Evolutionary conservation across 2,888 invertebrate genomes (phyloP), one percentile per base, ranked within the genome.

Genomic region (Dioctria linearis): DNA sequence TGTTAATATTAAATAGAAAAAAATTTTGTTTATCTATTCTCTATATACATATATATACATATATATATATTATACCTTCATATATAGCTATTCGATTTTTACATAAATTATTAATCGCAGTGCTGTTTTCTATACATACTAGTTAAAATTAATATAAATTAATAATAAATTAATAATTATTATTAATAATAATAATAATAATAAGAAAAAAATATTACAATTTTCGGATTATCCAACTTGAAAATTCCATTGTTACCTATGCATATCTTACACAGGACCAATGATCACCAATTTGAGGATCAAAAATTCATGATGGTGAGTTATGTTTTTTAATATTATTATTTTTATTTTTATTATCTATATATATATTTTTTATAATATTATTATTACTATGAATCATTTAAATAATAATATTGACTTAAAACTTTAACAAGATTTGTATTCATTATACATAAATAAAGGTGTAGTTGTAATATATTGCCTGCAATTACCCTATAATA

Each of bases 291-390:
- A 82, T 88, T 88, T 82, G 88, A 88, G 84, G 88, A 88, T 86
- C 88, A 88, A 84, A 88, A 88, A 84, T 88, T 88, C 84, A 88
- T 88, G 88, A 88, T 88, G 88, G 88, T 88, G 86, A 87, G 88
- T 85, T 8, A 9, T 39, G n/a, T 2, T 59, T 59, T 42, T 59
- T 75, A 25, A 25, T 25, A 25, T 25, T 25, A 25, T 25, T 25
- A 25, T 25, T 37, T 75, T 51, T 51, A 71, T 39, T 11, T n/a
- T n/a, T n/a, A n/a, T n/a, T 71, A 11, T 5, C 5, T 5, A 54
- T 37, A 8, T 49, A 43, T 4, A 67, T 5, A n/a, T 11, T 49
- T 25, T n/a, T 57, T 71, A 71, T 43, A 6, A 11, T 59, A 13
- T 11, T 59, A 25, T 59, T 13, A 59, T n/a, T 59, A 59, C 25